A percentile compares a stretch with the other conserved stretches of the same genome.
Evolutionary conservation across 2,113 vertebrate genomes (phyloP).

Genomic region (Ciconia maguari): DNA sequence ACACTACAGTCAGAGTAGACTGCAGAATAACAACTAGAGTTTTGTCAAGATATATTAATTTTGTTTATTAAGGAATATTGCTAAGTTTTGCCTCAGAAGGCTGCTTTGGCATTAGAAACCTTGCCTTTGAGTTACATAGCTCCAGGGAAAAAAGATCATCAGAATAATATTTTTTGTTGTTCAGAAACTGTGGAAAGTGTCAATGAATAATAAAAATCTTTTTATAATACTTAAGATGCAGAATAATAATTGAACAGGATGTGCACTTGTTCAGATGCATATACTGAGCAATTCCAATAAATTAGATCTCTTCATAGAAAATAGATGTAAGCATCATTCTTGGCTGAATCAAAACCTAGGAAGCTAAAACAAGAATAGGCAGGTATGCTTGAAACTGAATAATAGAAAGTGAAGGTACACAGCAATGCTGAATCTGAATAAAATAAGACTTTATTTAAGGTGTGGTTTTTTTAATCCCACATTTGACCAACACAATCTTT

Average conservation of each 20-base stretch:
- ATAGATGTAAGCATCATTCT: not conserved
- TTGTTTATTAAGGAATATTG: not conserved
- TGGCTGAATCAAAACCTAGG: not conserved
- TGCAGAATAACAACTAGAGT: not conserved
- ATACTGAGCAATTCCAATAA: not conserved
- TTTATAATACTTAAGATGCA: not conserved
- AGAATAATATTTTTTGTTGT: not conserved
- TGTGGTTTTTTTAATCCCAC: not conserved
- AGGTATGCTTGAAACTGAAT: not conserved
- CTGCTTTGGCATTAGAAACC: not conserved
- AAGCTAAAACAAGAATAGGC: not conserved
- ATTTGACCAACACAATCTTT: not conserved
- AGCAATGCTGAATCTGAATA: not conserved
- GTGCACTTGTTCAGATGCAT: not conserved
- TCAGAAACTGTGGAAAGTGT: not conserved
- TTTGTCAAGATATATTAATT: not conserved
- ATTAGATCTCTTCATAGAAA: not conserved
- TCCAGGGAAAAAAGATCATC: not conserved
- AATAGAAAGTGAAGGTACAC: not conserved
- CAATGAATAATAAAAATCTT: not conserved
- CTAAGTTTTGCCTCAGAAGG: not conserved
- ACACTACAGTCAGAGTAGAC: not conserved
- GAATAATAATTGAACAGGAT: not conserved
- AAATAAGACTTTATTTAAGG: not conserved
- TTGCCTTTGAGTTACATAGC: not conserved